Evolutionary conservation across 2,113 vertebrate species (phyloP).

Genomic region (Telmatochromis brachygnathus): DNA sequence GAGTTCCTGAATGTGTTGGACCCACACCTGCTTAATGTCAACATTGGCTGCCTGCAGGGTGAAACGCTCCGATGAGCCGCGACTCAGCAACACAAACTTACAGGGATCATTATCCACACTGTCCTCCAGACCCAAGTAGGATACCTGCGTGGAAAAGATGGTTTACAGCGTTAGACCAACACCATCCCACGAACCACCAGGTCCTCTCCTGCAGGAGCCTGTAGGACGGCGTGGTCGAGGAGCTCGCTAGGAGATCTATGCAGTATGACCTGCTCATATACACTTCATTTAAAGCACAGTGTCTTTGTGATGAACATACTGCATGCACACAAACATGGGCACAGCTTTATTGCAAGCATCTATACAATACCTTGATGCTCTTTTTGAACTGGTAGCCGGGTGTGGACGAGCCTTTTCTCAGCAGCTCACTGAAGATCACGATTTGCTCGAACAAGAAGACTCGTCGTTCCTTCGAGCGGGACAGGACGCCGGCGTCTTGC

Average conservation of each 20-base stretch:
- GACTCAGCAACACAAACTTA: conserved; percentile 87
- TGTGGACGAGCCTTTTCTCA: conserved; percentile 91
- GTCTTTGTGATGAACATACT: background rate
- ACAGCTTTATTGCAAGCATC: background rate
- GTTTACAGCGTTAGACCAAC: background rate
- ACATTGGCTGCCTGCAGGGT: conserved; percentile 92
- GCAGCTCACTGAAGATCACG: conserved; percentile 96
- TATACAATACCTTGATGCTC: conserved; percentile 85
- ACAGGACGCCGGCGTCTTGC: conserved; percentile 87
- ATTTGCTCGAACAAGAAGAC: conserved; percentile 99
- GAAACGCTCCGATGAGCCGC: conserved; percentile 85
- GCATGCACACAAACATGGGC: background rate
- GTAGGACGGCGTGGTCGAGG: background rate
- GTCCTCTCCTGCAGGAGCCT: background rate
- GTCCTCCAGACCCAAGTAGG: conserved; percentile 85
- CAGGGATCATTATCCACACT: conserved; percentile 88
- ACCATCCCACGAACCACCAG: background rate
- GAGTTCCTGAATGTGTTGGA: conserved; percentile 85
- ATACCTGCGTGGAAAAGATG: conserved; percentile 73
- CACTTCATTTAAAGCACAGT: background rate
- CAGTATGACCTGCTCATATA: background rate
- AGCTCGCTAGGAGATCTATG: background rate
- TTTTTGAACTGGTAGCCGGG: conserved; percentile 95
- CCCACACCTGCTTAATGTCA: conserved; percentile 93
- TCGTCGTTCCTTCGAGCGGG: conserved; percentile 90